These are phyloP conservation scores for Tangachromis dhanisi DNA, from an alignment of 2,113 vertebrate species.

Conservation along the genomic window DNA sequence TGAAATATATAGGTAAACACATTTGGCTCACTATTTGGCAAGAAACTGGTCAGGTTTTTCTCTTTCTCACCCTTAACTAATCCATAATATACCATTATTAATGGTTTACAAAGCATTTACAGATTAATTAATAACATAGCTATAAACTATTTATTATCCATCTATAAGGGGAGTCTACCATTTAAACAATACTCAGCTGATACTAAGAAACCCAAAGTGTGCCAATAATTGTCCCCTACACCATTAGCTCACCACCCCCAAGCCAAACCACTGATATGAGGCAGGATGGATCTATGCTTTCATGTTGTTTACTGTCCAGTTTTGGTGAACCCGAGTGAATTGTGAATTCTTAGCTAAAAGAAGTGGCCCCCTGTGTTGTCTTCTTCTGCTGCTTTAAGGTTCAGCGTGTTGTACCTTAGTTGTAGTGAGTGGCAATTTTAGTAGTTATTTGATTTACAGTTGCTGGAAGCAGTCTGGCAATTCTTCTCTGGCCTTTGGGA, in stretches of 20 bases:
- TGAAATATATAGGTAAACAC: not conserved
- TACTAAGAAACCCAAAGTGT: not conserved
- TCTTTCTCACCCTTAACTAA: not conserved
- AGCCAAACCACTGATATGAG: not conserved
- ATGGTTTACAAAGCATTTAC: not conserved
- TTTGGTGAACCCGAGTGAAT: not conserved
- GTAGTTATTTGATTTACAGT: not conserved
- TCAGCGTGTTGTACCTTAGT: not conserved
- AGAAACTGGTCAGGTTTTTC: not conserved
- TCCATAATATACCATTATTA: not conserved
- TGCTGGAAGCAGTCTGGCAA: not conserved
- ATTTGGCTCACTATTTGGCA: not conserved
- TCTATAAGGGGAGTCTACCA: not conserved
- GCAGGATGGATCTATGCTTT: not conserved
- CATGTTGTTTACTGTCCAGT: not conserved
- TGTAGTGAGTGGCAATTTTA: not conserved
- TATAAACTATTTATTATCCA: not conserved
- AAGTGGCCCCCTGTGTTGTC: not conserved
- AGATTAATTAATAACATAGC: not conserved
- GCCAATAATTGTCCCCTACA: not conserved
- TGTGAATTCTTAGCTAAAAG: not conserved
- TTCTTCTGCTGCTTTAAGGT: not conserved
- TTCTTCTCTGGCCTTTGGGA: not conserved
- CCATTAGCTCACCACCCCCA: not conserved
- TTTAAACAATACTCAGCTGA: not conserved